Base-by-base conservation (phyloP, 2,888 invertebrate genomes). In the Melanophora roralis region DNA sequence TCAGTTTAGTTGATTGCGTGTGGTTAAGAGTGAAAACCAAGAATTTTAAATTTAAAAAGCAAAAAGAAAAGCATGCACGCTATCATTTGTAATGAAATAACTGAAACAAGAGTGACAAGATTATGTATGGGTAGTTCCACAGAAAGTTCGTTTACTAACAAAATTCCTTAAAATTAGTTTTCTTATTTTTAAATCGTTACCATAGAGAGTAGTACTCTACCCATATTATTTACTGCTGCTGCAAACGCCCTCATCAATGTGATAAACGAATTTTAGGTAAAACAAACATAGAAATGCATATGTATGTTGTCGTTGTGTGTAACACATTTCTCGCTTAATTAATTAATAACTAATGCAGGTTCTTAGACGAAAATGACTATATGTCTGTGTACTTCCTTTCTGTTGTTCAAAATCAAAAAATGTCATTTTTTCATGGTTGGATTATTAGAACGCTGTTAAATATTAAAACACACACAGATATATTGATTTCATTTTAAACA, bases 301-400 rank as follows among this genome's bases (percentile, higher is more conserved):
- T 14, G 1, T 43, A 19, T 53, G 19, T 73, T 71, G 59, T 59
- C 65, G 16, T 27, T 65, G 23, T 43, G 9, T 59, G 64, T 55
- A 78, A 64, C 62, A 67, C 19, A 69, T 64, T 69, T 74, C 64
- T 69, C 45, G 45, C 38, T 74, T 69, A 74, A 74, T 68, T 78
- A 78, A 68, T 68, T 73, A 68, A 73, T 69, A 78, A 78, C 74
- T 74, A 74, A 74, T 64, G 49, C 69, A 53, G 64, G 38, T 49
- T 38, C 49, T 47, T 68, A 23, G n/a, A 36, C 23, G 36, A 45
- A 45, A 38, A 8, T 38, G 12, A 53, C 19, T 34, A 9, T 36
- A 7, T 36, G 34, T 51, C 11, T 62, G 2, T 57, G 12, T 59
- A n/a, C n/a, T n/a, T n/a, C n/a, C n/a, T n/a, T n/a, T n/a, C n/a